A percentile compares a stretch with the other conserved stretches of the same genome.
Evolutionary conservation across 2,888 invertebrate species (phyloP).

Genomic region (Glomeris marginata): DNA sequence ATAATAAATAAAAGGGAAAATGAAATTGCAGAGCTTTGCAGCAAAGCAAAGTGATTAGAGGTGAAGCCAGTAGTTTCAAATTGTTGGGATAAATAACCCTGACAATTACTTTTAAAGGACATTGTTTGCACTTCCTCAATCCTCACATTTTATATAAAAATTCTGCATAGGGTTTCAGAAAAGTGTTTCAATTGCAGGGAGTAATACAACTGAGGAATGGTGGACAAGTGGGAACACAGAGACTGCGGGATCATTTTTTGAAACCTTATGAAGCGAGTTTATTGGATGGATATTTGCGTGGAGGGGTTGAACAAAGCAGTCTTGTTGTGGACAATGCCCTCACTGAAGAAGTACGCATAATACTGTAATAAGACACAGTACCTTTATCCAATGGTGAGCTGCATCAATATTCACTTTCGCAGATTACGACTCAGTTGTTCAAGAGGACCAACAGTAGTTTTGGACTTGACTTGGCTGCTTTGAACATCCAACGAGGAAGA

Average conservation of each 20-base stretch:
- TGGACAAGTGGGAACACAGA: background rate
- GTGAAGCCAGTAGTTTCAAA: too few relatives aligned
- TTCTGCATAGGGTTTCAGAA: too few relatives aligned
- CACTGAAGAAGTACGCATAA: background rate
- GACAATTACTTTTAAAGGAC: too few relatives aligned
- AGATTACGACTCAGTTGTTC: constrained; percentile 20
- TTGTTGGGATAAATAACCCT: too few relatives aligned
- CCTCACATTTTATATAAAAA: too few relatives aligned
- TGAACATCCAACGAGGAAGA: constrained; percentile 22
- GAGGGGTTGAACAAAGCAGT: background rate
- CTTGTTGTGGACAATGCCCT: background rate
- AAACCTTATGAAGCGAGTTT: background rate
- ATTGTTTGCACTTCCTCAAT: too few relatives aligned
- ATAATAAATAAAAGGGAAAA: too few relatives aligned
- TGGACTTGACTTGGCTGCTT: constrained; percentile 21
- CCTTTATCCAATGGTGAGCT: too few relatives aligned
- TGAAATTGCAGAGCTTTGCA: too few relatives aligned
- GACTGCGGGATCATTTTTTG: constrained; percentile 5
- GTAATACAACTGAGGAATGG: background rate
- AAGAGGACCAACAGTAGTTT: constrained; percentile 19
- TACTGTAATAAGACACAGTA: too few relatives aligned
- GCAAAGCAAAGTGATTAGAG: too few relatives aligned
- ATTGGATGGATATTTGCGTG: background rate
- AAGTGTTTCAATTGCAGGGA: background rate
- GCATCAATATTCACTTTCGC: background rate